These are phyloP conservation scores for Cavia aperea DNA, from an alignment of 2,113 vertebrate species.

Conservation along the genomic window DNA sequence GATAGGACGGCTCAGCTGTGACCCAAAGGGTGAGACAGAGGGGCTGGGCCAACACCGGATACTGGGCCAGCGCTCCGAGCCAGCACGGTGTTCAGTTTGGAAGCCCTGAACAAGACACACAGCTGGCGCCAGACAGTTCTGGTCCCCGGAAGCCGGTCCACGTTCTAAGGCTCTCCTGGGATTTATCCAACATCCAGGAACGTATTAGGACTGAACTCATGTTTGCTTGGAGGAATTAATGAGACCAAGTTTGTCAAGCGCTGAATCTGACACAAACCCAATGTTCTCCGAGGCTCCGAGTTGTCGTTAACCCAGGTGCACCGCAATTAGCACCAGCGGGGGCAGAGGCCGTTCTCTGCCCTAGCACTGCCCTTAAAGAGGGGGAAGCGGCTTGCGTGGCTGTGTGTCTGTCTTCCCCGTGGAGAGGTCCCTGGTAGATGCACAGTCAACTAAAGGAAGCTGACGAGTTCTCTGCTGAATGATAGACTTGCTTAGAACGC, in stretches of 20 bases:
- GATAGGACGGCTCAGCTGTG: neutral
- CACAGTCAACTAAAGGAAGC: neutral
- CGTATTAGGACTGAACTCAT: neutral
- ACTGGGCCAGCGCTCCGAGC: accelerated
- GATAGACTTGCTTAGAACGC: neutral
- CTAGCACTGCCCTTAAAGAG: accelerated
- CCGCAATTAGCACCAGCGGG: neutral
- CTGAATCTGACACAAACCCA: constrained; percentile 8
- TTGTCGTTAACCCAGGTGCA: neutral
- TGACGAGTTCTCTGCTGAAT: neutral
- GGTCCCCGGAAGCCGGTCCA: neutral
- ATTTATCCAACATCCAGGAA: neutral
- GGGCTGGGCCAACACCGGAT: neutral
- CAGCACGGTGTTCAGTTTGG: neutral
- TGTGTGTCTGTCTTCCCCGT: neutral
- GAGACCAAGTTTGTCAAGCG: constrained; percentile 20
- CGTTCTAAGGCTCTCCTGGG: neutral
- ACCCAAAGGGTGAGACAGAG: neutral
- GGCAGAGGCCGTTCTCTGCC: neutral
- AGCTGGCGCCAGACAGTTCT: neutral
- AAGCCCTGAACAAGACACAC: neutral
- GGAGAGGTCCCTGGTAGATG: neutral
- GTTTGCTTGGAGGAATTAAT: constrained; percentile 18
- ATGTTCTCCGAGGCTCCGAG: neutral
- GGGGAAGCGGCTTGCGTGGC: accelerated